Evolutionary conservation across 2,888 invertebrate genomes (phyloP), one percentile per base, ranked within the genome.

Genomic region (Toxonevra muliebris): DNA sequence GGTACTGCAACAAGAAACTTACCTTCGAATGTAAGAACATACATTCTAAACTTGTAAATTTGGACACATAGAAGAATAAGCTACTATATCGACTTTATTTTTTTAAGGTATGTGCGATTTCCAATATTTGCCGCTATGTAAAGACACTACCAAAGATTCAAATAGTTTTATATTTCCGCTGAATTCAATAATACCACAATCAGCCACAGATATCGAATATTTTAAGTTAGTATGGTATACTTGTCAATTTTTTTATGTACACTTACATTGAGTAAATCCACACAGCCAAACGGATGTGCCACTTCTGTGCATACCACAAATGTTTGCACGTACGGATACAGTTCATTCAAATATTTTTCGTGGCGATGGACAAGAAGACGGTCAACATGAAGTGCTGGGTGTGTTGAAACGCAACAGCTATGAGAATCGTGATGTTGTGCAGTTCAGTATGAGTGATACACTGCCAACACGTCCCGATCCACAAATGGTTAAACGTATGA

Each of bases 71-170:
- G n/a, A n/a, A n/a, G 20, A 15, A n/a, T 30, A 48, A 19, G 12
- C 41, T 55, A 20, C n/a, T n/a, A 30, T 30, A 48, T 40, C 5
- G 12, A 13, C 7, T 11, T 57, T 45, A 41, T 55, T 10, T 68
- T 63, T 76, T 75, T 12, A 76, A 95, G 95, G 90, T 72, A 86
- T 97, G 79, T 92, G 92, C 82, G 98, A 98, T 85, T 98, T 95
- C 84, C 97, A 98, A 85, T 98, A 92, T 82, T 85, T 98, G 69
- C 95, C 98, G 1, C 86, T 96, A 74, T 84, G 84, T 52, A 83
- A 86, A 71, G 82, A 87, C 71, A 79, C 81, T 17, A 59, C 65
- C 1, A 1, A 67, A 65, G 11, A 68, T 1, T 43, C 58, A 15
- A 2, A 7, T 30, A 69, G 73, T 13, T 71, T 78, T 0, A 61